Evolutionary conservation across 2,888 invertebrate species (phyloP).

Genomic region (Hirtodrosophila alboralis): DNA sequence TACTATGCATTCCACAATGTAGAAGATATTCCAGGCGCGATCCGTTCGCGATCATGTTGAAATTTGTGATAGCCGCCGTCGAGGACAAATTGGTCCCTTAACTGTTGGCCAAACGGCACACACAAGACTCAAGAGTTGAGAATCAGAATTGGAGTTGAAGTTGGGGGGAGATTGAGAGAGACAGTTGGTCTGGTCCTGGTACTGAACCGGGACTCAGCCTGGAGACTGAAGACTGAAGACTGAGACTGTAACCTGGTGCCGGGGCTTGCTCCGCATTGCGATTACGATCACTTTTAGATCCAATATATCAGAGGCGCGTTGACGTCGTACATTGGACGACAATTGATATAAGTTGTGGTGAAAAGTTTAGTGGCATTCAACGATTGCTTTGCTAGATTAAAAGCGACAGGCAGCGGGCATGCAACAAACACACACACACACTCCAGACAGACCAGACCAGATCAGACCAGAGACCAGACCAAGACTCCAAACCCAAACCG

Average conservation of each 20-base stretch:
- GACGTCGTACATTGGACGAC: constrained; percentile 82
- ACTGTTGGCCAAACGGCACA: constrained; percentile 47
- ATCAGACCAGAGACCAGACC: constrained; percentile 5
- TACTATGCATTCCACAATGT: constrained; percentile 39
- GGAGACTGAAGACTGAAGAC: no score
- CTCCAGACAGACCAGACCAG: constrained; percentile 1
- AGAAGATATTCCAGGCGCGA: constrained; percentile 34
- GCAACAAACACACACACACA: constrained; percentile 9
- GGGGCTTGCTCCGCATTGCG: constrained; percentile 74
- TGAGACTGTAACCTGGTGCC: no score
- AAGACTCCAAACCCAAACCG: constrained; percentile 19
- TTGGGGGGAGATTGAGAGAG: constrained; percentile 16
- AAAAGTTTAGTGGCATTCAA: constrained; percentile 82
- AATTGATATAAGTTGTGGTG: constrained; percentile 82
- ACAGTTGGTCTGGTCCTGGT: constrained; percentile 52
- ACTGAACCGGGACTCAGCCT: neutral
- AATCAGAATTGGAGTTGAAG: constrained; percentile 17
- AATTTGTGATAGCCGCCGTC: constrained; percentile 73
- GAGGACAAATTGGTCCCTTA: constrained; percentile 79
- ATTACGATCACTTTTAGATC: constrained; percentile 82
- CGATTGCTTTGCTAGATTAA: constrained; percentile 81
- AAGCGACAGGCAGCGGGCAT: constrained; percentile 69
- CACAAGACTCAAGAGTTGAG: constrained; percentile 9
- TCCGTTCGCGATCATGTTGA: constrained; percentile 69
- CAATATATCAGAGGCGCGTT: constrained; percentile 81